A percentile compares a stretch with the other conserved stretches of the same genome.
Conservation (phyloP, 2,797 vertebrate species). For the Phrynocephalus guinanensis region DNA sequence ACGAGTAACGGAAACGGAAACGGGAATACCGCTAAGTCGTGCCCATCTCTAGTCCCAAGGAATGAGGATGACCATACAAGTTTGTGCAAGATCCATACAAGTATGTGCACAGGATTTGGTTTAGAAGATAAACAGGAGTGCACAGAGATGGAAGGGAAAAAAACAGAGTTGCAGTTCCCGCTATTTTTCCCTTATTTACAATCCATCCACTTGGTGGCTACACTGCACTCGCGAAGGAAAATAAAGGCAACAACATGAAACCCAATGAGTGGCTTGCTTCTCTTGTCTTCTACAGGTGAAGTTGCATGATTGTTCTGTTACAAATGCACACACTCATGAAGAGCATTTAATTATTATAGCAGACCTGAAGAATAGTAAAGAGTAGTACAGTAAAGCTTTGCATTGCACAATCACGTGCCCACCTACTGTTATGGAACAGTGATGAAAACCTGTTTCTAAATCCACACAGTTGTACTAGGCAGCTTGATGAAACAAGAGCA, state of each 20-base stretch:
- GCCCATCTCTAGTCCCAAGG: too few species aligned
- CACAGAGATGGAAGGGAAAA: not conserved
- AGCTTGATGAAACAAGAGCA: not conserved
- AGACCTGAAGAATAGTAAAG: not conserved
- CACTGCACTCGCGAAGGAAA: not conserved
- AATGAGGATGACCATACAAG: not conserved
- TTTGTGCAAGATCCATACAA: not conserved
- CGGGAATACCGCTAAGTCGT: too few species aligned
- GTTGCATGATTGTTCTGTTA: not conserved
- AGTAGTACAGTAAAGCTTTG: constrained; percentile 1
- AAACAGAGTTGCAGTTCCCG: not conserved
- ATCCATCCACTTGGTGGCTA: not conserved
- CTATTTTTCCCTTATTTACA: fast-evolving
- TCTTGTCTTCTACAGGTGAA: fast-evolving
- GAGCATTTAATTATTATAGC: fast-evolving
- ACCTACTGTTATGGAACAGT: constrained; percentile 2
- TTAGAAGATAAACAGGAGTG: not conserved
- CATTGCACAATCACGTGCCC: not conserved
- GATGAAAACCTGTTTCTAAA: not conserved
- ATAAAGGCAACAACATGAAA: not conserved
- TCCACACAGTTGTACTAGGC: not conserved
- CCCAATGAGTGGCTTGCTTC: not conserved
- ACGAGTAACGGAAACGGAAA: too few species aligned
- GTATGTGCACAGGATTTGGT: not conserved
- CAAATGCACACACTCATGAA: fast-evolving